These are phyloP conservation scores for Nycticryphes semicollaris DNA, from an alignment of 2,113 vertebrate genomes.

Conservation along the genomic window DNA sequence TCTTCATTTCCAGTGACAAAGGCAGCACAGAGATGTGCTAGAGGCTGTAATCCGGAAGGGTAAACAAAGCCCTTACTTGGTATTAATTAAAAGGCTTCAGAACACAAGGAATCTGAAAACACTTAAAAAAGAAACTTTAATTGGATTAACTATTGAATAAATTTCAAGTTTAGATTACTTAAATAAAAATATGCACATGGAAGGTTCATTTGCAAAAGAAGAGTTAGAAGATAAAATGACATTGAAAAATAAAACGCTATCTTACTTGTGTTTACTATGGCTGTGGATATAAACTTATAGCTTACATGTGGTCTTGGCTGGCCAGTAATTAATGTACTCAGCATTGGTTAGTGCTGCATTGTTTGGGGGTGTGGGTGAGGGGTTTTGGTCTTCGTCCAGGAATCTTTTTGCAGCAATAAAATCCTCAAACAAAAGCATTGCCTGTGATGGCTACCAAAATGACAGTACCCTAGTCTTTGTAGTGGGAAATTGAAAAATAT, in stretches of 20 bases:
- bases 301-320: not conserved
- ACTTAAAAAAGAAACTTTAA: not conserved
- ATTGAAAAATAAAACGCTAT: accelerated
- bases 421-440: not conserved
- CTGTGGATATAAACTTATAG: not conserved
- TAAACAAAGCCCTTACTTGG: not conserved
- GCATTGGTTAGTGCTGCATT: not conserved
- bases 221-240: not conserved
- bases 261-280: not conserved
- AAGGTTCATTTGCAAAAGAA: not conserved
- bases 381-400: not conserved
- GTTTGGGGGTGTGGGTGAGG: accelerated
- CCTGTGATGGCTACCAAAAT: not conserved
- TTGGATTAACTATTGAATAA: slow-evolving; percentile 3
- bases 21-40: not conserved
- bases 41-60: not conserved
- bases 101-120: not conserved
- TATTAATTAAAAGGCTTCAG: slow-evolving; percentile 27
- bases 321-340: not conserved
- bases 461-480: not conserved
- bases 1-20: slow-evolving; percentile 2
- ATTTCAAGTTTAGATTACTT: not conserved
- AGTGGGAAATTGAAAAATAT: not conserved
- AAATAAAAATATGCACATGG: not conserved
- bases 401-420: not conserved